Conservation (phyloP, 2,888 invertebrate genomes). For the Arge pagana region DNA sequence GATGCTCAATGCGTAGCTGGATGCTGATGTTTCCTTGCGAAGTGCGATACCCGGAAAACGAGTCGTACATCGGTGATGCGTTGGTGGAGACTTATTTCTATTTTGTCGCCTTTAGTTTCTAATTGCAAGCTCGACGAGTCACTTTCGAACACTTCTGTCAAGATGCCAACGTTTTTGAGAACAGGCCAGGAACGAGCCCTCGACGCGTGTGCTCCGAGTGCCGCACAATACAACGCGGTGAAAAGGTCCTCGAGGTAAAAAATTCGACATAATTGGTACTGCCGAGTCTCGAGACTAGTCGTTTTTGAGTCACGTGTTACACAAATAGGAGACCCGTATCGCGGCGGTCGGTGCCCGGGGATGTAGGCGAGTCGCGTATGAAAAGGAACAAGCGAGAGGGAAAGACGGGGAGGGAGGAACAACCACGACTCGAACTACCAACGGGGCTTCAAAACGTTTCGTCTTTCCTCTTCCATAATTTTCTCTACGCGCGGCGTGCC, state of each 20-base stretch:
- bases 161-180: too few relatives aligned
- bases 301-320: not conserved
- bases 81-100: too few relatives aligned
- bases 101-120: too few relatives aligned
- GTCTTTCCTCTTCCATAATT: not conserved
- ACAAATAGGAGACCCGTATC: too few relatives aligned
- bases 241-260: constrained; percentile 6
- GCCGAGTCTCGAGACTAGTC: not conserved
- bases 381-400: constrained; percentile 7
- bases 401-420: constrained; percentile 1
- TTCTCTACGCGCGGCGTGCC: not conserved
- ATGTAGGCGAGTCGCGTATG: too few relatives aligned
- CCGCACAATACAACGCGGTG: not conserved
- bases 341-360: too few relatives aligned
- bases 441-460: constrained; percentile 1
- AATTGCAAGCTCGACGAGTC: too few relatives aligned
- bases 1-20: too few relatives aligned
- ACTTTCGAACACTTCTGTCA: too few relatives aligned
- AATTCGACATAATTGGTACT: constrained; percentile 11
- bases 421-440: constrained; percentile 12
- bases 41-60: too few relatives aligned
- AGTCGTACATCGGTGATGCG: too few relatives aligned
- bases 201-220: not conserved
- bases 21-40: too few relatives aligned
- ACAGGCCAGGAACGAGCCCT: not conserved